Evolutionary conservation across 2,888 invertebrate species (phyloP).

Genomic region (Hanleya hanleyi): DNA sequence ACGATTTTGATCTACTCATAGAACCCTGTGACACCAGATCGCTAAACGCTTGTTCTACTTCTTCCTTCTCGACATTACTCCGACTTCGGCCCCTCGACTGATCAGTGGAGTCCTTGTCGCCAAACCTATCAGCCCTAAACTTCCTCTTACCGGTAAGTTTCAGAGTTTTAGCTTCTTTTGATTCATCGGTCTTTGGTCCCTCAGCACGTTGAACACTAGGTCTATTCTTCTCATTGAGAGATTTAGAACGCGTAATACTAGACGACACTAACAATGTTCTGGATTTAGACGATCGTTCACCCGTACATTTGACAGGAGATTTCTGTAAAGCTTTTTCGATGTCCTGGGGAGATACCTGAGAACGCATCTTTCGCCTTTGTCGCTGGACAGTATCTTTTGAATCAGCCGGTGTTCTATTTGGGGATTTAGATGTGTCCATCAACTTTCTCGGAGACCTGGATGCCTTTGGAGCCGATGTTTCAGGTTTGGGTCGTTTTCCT

Average conservation of each 20-base stretch:
- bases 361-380: slow-evolving; percentile 55
- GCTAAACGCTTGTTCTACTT: slow-evolving; percentile 58
- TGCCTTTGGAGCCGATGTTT: neutral
- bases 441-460: neutral
- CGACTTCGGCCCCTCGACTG: slow-evolving; percentile 50
- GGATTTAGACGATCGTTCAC: neutral
- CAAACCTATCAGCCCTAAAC: slow-evolving; percentile 60
- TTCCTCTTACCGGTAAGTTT: slow-evolving; percentile 61
- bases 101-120: slow-evolving; percentile 50
- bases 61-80: slow-evolving; percentile 61
- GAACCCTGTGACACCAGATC: slow-evolving; percentile 49
- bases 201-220: neutral
- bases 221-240: neutral
- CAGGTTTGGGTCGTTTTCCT: neutral
- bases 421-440: neutral
- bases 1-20: slow-evolving; percentile 65
- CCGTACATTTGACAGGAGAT: neutral
- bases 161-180: slow-evolving; percentile 27
- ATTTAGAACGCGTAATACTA: neutral
- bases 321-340: slow-evolving; percentile 55
- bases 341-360: slow-evolving; percentile 56
- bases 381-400: slow-evolving; percentile 27
- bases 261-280: neutral
- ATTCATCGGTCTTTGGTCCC: neutral
- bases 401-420: slow-evolving; percentile 6